Evolutionary conservation across 2,797 vertebrate species (phyloP).

Genomic region (Malacoraja senta): DNA sequence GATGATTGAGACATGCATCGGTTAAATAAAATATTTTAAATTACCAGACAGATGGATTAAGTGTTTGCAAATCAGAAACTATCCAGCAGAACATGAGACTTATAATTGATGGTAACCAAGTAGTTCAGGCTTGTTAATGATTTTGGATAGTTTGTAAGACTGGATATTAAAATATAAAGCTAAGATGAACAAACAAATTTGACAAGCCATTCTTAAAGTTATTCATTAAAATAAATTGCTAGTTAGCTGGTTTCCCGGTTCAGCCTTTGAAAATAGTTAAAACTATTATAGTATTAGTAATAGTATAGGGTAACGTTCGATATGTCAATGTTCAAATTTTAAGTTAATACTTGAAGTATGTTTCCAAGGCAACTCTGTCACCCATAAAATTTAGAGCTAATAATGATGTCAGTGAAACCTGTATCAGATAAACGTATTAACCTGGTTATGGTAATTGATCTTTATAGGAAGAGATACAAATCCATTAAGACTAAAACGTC

Average conservation of each 20-base stretch:
- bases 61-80: background rate
- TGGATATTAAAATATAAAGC: background rate
- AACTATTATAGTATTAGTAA: background rate
- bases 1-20: no score
- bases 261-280: background rate
- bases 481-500: background rate
- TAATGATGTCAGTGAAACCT: background rate
- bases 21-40: background rate
- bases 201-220: background rate
- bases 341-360: background rate
- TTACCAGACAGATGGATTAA: background rate
- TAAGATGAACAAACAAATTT: background rate
- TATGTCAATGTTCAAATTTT: background rate
- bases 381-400: background rate
- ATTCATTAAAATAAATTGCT: background rate
- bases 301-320: background rate
- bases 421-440: background rate
- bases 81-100: background rate
- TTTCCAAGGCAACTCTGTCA: background rate
- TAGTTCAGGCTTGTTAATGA: background rate
- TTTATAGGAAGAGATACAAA: background rate
- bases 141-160: background rate
- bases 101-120: background rate
- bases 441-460: background rate
- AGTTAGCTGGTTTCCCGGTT: background rate